Base-by-base conservation (phyloP, 37 sponge, comb jelly and placozoan species). In the Lycopodina hypogea region DNA sequence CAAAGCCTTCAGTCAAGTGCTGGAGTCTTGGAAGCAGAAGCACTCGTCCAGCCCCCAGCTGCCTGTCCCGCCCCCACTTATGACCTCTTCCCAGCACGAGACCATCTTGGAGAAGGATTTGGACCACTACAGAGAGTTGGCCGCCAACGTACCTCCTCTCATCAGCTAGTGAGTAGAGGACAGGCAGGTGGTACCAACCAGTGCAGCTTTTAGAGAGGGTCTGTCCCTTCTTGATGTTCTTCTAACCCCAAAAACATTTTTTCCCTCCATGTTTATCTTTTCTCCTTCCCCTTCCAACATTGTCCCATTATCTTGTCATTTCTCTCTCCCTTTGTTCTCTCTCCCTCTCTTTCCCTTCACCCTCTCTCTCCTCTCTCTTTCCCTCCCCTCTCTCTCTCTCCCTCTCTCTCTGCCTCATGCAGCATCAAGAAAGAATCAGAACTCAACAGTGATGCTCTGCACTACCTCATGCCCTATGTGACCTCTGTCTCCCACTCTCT, bases 21-120 rank as follows among this genome's bases (percentile, higher is more conserved):
- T 90, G 56, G 88, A 87, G 81, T 87, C 88, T 4, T 93, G 94
- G 94, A 82, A 81, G 24, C 74, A 76, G 68, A 70, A 85, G 42
- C 50, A 30, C 26, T 17, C 52, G n/a, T 34, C 69, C 22, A 56
- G 23, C 26, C 3, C 14, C 34, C 17, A 40, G 26, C 69, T 23
- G 18, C 74, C 83, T 24, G 21, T 26, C 24, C 26, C 14, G 33
- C 26, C 48, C 36, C 18, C 56, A 57, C 59, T 68, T 30, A 69
- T 28, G 21, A 53, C 34, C 48, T 38, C 53, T 34, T 62, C 56
- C 22, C 76, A 84, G 1, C 70, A 41, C 17, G 23, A 52, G 19
- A n/a, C 28, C 19, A 72, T 84, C 33, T 68, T 45, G n/a, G 45
- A 67, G 15, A 71, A 75, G 52, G 71, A 84, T 30, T 30, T 83